Conservation (phyloP, 1,140 invertebrate genomes). For the Drosophila santomea region DNA sequence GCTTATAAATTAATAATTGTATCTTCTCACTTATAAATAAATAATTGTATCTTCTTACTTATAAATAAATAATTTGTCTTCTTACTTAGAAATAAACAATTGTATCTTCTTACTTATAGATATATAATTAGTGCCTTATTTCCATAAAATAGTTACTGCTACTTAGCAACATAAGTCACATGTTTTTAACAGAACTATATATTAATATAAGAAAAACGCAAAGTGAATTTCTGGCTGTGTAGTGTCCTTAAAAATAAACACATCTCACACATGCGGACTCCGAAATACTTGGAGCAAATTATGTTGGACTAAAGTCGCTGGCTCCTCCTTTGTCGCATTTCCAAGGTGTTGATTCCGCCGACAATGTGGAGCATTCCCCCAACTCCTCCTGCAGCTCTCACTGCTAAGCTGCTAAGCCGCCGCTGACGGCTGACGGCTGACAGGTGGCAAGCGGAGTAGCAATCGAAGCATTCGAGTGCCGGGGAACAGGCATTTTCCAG, state of each 20-base stretch:
- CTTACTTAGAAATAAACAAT: too few species aligned
- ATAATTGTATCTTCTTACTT: too few species aligned
- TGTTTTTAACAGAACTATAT: too few species aligned
- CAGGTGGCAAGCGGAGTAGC: conserved; percentile 53
- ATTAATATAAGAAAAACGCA: too few species aligned
- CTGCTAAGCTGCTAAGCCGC: conserved; percentile 65
- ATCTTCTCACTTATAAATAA: too few species aligned
- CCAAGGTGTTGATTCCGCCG: conserved; percentile 56
- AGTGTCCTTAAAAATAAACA: conserved; percentile 68
- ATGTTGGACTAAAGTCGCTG: conserved; percentile 48
- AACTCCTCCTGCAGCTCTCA: neutral
- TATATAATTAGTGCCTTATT: too few species aligned
- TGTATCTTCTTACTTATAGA: too few species aligned
- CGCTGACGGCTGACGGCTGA: conserved; percentile 68
- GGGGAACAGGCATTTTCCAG: conserved; percentile 31
- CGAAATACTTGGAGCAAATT: conserved; percentile 66
- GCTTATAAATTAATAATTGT: too few species aligned
- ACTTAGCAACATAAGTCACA: too few species aligned
- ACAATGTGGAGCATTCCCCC: conserved; percentile 59
- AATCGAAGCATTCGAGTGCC: conserved; percentile 10
- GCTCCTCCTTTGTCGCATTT: conserved; percentile 26
- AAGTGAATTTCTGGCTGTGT: neutral
- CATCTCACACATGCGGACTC: conserved; percentile 40
- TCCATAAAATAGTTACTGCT: too few species aligned
- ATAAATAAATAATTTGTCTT: too few species aligned